Conservation (phyloP, 2,888 invertebrate genomes). For the Clepsis dumicolana region DNA sequence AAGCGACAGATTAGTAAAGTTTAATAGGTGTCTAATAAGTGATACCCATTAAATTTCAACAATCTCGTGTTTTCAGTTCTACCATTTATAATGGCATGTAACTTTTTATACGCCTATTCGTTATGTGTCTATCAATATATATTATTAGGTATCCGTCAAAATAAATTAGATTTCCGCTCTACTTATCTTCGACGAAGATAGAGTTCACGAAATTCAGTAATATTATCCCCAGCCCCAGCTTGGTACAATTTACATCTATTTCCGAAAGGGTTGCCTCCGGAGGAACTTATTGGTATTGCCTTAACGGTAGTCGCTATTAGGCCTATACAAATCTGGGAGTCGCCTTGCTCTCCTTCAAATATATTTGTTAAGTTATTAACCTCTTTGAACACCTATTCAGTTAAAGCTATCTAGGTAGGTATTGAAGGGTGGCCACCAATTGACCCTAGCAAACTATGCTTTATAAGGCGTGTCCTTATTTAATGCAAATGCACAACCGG, state of each 20-base stretch:
- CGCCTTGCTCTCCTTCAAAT: constrained; percentile 19
- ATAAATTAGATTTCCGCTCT: no score
- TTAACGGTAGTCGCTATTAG: constrained; percentile 22
- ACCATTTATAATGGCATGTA: no score
- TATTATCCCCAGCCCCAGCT: constrained; percentile 10
- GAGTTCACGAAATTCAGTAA: constrained; percentile 20
- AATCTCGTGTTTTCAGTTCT: no score
- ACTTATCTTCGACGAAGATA: background rate
- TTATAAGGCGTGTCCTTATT: constrained; percentile 10
- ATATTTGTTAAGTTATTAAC: background rate
- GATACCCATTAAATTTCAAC: no score
- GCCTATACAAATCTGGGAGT: constrained; percentile 30
- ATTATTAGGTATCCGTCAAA: no score
- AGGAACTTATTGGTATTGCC: constrained; percentile 24
- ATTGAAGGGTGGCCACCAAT: background rate
- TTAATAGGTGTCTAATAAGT: no score
- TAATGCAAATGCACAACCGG: constrained; percentile 21
- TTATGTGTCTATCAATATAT: no score
- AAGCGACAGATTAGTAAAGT: no score
- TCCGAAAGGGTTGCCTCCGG: constrained; percentile 27
- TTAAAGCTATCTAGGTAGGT: background rate
- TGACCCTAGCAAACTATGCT: background rate
- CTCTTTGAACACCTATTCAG: background rate
- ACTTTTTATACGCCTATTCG: no score
- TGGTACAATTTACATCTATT: constrained; percentile 29